Evolutionary conservation across 2,888 invertebrate species (phyloP), one percentile per base, ranked within the genome.

Genomic region (Diabrotica balteata): DNA sequence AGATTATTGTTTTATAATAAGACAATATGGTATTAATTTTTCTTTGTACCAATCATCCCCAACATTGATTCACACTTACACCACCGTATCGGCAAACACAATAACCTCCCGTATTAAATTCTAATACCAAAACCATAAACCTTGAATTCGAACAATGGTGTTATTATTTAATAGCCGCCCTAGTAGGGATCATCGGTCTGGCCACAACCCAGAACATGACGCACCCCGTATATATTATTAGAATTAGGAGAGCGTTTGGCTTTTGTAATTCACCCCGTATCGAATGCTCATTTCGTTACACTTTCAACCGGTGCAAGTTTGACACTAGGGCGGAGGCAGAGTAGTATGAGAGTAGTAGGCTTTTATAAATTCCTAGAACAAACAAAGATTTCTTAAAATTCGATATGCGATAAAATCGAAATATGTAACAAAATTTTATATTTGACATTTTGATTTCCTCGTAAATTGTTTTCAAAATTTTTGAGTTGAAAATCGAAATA

Each of bases 261-360:
- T 78, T 77, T 78, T 76, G 77, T 80, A 79, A 79, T 76, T 73
- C 76, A 77, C 80, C 80, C 80, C 79, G 77, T 77, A 82, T 82
- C 82, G 82, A 83, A 83, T 83, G 82, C 80, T 82, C 83, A 82
- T 83, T 83, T 83, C 78, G 79, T 75, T 75, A 79, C 78, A 78
- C 77, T 79, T 79, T 76, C 76, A 72, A 75, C 75, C 70, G 71
- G 69, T 68, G 69, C 47, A 49, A 59, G 43, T 9, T 53, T 59
- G 10, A 32, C 4, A 53, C 64, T 63, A 52, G 22, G 68, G 65
- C 44, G 68, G 60, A 57, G 57, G n/a, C 32, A 32, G 32, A 32
- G 32, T 32, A 32, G 32, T 32, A 32, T 2, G 0, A 1, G 17
- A 17, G 17, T 17, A 17, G 17, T 17, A 17, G 17, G 32, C 32